Base-by-base conservation (phyloP, 2,888 invertebrate genomes). In the Cyaniris semiargus region DNA sequence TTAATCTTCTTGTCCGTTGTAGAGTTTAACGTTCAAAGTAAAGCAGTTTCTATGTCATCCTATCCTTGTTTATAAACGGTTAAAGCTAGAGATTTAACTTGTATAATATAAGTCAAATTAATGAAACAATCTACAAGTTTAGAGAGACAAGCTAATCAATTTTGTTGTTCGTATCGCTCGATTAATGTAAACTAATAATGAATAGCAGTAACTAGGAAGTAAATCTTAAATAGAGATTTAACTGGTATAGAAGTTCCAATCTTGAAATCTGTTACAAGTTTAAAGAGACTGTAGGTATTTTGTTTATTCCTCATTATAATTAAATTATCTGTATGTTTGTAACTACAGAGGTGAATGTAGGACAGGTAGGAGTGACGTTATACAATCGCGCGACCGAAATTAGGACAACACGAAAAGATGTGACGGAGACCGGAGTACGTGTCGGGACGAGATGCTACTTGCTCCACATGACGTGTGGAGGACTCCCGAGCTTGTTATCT, bases 361-460 rank as follows among this genome's bases (percentile, higher is more conserved):
- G n/a, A 21, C 74, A 74, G 74, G 48, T 74, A 18, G 15, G 8
- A 27, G 74, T 44, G 74, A 53, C n/a, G 53, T 53, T 74, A 74
- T 27, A 74, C 53, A 74, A 74, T 23, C 48, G 48, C 53, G 27
- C 15, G 27, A 53, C 74, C 27, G 74, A 53, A 74, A 74, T 74
- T 74, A 74, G 74, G 74, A 74, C 74, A 74, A 53, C 53, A 74
- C 48, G 74, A 27, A 53, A 74, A 74, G 53, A 74, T 74, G 74
- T 48, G 53, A 53, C 53, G 53, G 48, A 74, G 23, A 31, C 53
- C 53, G 74, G 48, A 74, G 23, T 53, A 74, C 53, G 74, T 72
- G 72, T 53, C 27, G 53, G 53, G 27, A 18, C 74, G 74, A 74
- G 74, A 74, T 53, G 74, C 74, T 74, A 74, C 53, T 53, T 74